phyloP scores from a whole-genome alignment of 2,113 vertebrate genomes.

The Macquaria australasica region DNA sequence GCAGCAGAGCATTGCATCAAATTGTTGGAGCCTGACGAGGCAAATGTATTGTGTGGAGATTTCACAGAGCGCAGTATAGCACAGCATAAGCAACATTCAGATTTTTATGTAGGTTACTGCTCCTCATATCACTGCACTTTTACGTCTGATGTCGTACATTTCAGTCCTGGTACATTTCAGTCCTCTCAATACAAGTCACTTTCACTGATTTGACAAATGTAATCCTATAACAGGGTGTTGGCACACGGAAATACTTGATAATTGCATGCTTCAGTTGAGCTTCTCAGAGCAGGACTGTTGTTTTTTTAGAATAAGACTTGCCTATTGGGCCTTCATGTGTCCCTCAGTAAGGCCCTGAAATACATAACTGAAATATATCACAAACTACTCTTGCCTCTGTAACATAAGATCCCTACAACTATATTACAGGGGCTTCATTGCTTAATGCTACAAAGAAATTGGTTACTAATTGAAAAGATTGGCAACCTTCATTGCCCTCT shows the following conservation, averaged over 20 bases:
- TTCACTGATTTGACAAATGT: not conserved
- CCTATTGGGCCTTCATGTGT: not conserved
- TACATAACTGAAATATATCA: not conserved
- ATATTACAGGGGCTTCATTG: not conserved
- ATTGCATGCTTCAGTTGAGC: not conserved
- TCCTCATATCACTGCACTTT: not conserved
- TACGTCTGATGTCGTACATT: not conserved
- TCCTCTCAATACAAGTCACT: not conserved
- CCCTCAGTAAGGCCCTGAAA: not conserved
- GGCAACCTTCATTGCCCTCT: not conserved
- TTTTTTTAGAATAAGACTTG: not conserved
- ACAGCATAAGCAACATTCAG: not conserved
- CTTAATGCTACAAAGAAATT: not conserved
- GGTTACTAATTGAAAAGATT: not conserved
- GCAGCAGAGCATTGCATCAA: conserved; percentile 7
- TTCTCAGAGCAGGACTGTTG: not conserved
- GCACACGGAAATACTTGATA: not conserved
- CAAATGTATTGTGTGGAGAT: conserved; percentile 28
- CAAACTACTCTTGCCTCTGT: not conserved
- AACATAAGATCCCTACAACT: not conserved
- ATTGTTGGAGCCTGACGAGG: conserved; percentile 8
- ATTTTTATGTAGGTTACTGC: conserved; percentile 9
- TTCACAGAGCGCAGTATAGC: conserved; percentile 7
- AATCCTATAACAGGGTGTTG: not conserved
- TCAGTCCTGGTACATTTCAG: not conserved